A percentile compares a stretch with the other conserved stretches of the same genome.
These are phyloP conservation scores for Typhlichthys subterraneus DNA, from an alignment of 2,797 vertebrate genomes.

Conservation along the genomic window DNA sequence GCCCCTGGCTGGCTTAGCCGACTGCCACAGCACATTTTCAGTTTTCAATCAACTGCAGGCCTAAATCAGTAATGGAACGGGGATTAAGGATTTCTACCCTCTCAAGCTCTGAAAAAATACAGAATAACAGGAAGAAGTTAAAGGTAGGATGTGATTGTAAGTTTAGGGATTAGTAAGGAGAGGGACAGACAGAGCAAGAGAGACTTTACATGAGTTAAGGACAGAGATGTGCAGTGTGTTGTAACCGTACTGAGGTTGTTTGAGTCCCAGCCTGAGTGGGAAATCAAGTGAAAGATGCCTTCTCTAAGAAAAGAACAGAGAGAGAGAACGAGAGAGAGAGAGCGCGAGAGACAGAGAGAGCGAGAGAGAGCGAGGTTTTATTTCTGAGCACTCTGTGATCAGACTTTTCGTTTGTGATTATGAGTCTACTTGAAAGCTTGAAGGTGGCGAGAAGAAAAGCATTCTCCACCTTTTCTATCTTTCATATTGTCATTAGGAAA, in stretches of 20 bases:
- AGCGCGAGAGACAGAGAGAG: slow-evolving; percentile 17
- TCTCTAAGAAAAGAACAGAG: slow-evolving; percentile 18
- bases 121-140: slow-evolving; percentile 52
- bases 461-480: too few species aligned
- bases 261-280: slow-evolving; percentile 31
- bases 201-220: slow-evolving; percentile 3
- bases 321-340: slow-evolving; percentile 19
- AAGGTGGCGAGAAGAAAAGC: too few species aligned
- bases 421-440: slow-evolving; percentile 13
- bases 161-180: slow-evolving; percentile 50
- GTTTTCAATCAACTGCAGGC: slow-evolving; percentile 69
- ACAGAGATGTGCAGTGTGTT: slow-evolving; percentile 18
- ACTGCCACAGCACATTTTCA: slow-evolving; percentile 53
- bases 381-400: slow-evolving; percentile 50
- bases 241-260: slow-evolving; percentile 39
- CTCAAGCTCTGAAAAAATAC: slow-evolving; percentile 41
- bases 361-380: slow-evolving; percentile 33
- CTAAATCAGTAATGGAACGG: slow-evolving; percentile 67
- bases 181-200: slow-evolving; percentile 2
- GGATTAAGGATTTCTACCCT: slow-evolving; percentile 63
- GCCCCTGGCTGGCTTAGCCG: slow-evolving; percentile 44
- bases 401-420: slow-evolving; percentile 39
- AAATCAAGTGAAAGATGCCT: slow-evolving; percentile 25
- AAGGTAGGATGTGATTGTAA: slow-evolving; percentile 48
- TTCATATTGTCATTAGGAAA: too few species aligned